Conservation (phyloP, 1,140 invertebrate genomes). For the Drosophila sproati region DNA sequence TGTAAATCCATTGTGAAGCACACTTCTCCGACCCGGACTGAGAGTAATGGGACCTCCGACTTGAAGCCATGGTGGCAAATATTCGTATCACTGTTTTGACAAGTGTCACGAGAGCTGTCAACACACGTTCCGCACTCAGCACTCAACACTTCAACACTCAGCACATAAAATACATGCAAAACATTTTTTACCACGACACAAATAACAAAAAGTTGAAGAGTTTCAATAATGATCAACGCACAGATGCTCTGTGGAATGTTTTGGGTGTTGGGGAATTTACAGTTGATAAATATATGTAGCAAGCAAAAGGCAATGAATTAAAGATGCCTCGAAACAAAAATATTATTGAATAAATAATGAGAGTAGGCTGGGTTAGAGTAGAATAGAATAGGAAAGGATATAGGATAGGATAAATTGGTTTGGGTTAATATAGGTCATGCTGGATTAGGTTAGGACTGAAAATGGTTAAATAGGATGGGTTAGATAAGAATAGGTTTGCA, state of each 20-base stretch:
- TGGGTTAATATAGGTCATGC: neutral
- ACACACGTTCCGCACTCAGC: slow-evolving; percentile 40
- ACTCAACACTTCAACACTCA: neutral
- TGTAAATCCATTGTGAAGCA: slow-evolving; percentile 54
- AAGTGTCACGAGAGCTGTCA: slow-evolving; percentile 73
- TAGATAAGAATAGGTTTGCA: neutral
- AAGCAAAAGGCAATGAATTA: too few relatives aligned
- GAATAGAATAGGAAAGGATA: neutral
- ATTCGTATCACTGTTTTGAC: slow-evolving; percentile 60
- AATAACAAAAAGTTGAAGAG: neutral
- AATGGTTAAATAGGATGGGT: neutral
- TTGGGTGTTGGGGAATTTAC: too few relatives aligned
- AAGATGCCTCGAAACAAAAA: too few relatives aligned
- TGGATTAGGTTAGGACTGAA: neutral
- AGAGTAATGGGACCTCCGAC: slow-evolving; percentile 3
- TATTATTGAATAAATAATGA: neutral
- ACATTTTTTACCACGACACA: neutral
- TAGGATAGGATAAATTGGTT: neutral
- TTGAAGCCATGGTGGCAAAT: slow-evolving; percentile 45
- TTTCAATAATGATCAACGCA: slow-evolving; percentile 1
- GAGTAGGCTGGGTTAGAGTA: neutral
- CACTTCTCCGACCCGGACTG: neutral
- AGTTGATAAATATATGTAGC: too few relatives aligned
- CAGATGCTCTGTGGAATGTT: slow-evolving; percentile 18
- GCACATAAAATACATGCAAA: slow-evolving; percentile 41